Conservation (phyloP, 1,140 invertebrate species). For the Scaptomyza pallida region DNA sequence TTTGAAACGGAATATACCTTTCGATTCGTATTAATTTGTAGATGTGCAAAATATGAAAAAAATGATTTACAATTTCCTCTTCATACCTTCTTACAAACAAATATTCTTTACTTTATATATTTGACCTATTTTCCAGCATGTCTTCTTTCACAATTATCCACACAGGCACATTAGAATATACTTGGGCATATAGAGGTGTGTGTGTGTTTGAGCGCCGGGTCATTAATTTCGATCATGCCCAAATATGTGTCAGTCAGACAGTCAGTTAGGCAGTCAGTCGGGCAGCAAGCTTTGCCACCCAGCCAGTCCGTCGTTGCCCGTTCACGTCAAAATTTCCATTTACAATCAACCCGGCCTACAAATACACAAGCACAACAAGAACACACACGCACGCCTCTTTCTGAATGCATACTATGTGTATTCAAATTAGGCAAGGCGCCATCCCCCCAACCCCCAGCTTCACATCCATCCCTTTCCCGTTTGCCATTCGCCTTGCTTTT, state of each 20-base stretch:
- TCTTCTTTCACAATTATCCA: conserved; percentile 41
- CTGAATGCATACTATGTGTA: conserved; percentile 48
- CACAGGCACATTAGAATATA: conserved; percentile 19
- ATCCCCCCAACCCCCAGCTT: conserved; percentile 16
- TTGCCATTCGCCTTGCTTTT: conserved; percentile 20
- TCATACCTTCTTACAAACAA: background rate
- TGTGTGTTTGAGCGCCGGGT: conserved; percentile 59
- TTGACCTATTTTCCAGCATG: conserved; percentile 37
- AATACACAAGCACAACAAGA: conserved; percentile 30
- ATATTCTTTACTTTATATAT: conserved; percentile 21
- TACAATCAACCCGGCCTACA: conserved; percentile 45
- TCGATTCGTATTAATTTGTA: too few species aligned
- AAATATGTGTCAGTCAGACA: conserved; percentile 82
- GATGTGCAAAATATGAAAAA: too few species aligned
- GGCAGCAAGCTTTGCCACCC: conserved; percentile 24
- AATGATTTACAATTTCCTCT: too few species aligned
- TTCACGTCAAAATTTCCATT: conserved; percentile 71
- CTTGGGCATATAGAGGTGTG: conserved; percentile 55
- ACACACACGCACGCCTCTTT: conserved; percentile 38
- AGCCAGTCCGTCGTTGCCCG: conserved; percentile 36
- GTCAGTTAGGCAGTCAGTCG: conserved; percentile 57
- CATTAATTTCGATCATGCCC: conserved; percentile 82
- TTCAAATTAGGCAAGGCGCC: conserved; percentile 77
- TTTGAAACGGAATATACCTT: too few species aligned
- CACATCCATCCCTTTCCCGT: conserved; percentile 29